phyloP scores from a whole-genome alignment of 2,888 invertebrate genomes.

The Tupiocoris notatus region DNA sequence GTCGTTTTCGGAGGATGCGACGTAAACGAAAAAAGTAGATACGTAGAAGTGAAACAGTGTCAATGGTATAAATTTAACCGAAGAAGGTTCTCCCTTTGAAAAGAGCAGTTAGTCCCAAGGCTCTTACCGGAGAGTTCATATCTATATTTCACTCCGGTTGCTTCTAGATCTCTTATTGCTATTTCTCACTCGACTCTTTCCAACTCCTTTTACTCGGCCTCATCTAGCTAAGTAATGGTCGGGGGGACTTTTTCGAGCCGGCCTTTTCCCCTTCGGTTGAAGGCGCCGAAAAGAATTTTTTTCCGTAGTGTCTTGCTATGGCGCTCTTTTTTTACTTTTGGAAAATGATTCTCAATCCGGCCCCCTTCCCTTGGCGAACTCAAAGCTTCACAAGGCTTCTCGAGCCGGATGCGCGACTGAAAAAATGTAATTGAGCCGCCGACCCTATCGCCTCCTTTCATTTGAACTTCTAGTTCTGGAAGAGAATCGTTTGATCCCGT shows the following conservation, averaged over 20 bases:
- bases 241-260: neutral
- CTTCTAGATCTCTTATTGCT: slow-evolving; percentile 15
- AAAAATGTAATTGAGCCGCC: slow-evolving; percentile 28
- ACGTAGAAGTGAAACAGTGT: neutral
- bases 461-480: too few relatives aligned
- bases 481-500: too few relatives aligned
- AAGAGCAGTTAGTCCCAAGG: slow-evolving; percentile 5
- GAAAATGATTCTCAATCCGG: slow-evolving; percentile 29
- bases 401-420: slow-evolving; percentile 2
- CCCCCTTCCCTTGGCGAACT: neutral
- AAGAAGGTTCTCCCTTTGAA: neutral
- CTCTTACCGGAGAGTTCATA: slow-evolving; percentile 10
- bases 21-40: too few relatives aligned
- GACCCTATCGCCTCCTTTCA: neutral
- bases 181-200: slow-evolving; percentile 8
- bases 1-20: too few relatives aligned
- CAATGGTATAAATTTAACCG: neutral
- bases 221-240: slow-evolving; percentile 34
- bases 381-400: too few relatives aligned
- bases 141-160: slow-evolving; percentile 22
- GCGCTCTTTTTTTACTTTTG: neutral
- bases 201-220: neutral
- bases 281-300: slow-evolving; percentile 15
- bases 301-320: too few relatives aligned
- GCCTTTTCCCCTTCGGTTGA: neutral